A percentile compares a stretch with the other conserved stretches of the same genome.
These are phyloP conservation scores for Phyllotis vaccarum DNA, from an alignment of 2,797 vertebrate species.

Conservation along the genomic window DNA sequence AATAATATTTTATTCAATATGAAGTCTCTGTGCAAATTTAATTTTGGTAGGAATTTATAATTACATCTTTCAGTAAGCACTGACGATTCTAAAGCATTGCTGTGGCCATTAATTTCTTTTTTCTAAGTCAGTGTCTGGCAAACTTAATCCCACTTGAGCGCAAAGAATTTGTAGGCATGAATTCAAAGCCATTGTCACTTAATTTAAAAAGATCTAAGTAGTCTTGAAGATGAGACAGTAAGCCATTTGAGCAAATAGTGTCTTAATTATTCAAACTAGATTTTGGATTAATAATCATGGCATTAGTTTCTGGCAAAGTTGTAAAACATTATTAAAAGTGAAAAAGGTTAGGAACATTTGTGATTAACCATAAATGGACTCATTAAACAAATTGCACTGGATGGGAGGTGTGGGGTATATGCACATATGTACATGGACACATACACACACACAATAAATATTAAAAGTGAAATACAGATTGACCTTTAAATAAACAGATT, in stretches of 20 bases:
- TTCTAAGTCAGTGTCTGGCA: constrained; percentile 7
- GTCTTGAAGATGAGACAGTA: not conserved
- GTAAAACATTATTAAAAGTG: constrained; percentile 28
- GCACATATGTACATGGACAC: not conserved
- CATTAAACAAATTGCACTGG: not conserved
- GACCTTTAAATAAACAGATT: not conserved
- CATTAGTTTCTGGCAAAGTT: constrained; percentile 38
- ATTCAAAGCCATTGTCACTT: not conserved
- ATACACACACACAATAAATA: not conserved
- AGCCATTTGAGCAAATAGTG: not conserved
- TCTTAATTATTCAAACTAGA: constrained; percentile 5
- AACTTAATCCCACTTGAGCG: not conserved
- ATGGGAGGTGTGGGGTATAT: too few species aligned
- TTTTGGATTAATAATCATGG: constrained; percentile 4
- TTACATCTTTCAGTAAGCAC: not conserved
- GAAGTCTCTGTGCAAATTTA: constrained; percentile 9
- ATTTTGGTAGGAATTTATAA: constrained; percentile 41
- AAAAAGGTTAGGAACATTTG: not conserved
- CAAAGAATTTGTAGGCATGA: constrained; percentile 38
- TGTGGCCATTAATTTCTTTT: not conserved
- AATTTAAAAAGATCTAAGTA: not conserved
- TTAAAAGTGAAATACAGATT: not conserved
- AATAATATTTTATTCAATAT: constrained; percentile 12
- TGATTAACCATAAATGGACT: not conserved
- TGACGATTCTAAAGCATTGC: not conserved